Conservation (phyloP, 2,113 vertebrate species). For the Scomber japonicus region DNA sequence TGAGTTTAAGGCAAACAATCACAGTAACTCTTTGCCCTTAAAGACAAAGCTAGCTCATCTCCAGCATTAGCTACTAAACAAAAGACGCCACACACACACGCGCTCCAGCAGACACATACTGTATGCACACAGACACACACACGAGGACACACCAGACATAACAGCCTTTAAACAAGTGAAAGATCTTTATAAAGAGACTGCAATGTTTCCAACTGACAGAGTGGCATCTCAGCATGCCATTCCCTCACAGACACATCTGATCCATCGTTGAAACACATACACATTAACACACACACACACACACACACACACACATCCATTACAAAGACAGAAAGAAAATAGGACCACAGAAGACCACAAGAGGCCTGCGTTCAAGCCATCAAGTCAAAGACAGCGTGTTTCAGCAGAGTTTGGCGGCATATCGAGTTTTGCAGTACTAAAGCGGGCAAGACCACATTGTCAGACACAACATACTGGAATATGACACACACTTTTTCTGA, state of each 20-base stretch:
- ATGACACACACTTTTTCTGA: neutral
- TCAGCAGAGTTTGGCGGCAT: neutral
- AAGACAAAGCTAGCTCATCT: conserved; percentile 12
- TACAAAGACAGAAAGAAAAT: neutral
- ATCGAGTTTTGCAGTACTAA: neutral
- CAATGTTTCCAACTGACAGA: neutral
- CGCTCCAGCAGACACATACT: neutral
- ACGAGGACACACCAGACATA: neutral
- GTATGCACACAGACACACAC: conserved; percentile 2
- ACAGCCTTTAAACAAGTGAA: neutral
- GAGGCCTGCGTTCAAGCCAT: neutral
- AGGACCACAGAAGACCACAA: neutral
- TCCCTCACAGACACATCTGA: conserved; percentile 7
- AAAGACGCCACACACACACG: neutral
- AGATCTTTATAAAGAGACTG: neutral
- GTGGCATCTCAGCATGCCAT: neutral
- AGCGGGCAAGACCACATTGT: neutral
- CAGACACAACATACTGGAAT: neutral
- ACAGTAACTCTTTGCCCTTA: neutral
- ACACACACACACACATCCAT: neutral
- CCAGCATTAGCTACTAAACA: neutral
- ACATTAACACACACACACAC: neutral
- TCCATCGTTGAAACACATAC: neutral
- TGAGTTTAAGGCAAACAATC: conserved; percentile 6
- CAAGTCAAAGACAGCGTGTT: neutral